A percentile compares a stretch with the other conserved stretches of the same genome.
Conservation (phyloP, 2,113 vertebrate species). For the Regulus satrapa region DNA sequence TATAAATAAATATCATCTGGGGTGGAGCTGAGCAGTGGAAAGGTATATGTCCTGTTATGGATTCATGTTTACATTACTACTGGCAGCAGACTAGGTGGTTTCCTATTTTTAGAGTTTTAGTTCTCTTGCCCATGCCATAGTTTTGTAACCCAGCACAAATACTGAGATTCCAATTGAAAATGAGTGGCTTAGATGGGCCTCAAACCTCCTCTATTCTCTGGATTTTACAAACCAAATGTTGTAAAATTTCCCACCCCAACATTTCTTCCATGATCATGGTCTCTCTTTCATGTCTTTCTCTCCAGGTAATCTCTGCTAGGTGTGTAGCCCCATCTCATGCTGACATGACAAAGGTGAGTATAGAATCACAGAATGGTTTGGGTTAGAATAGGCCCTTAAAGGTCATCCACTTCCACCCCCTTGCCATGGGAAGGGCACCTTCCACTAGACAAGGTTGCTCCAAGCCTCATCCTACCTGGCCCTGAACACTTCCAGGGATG, state of each 20-base stretch:
- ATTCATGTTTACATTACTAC: background rate
- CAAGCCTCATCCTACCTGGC: background rate
- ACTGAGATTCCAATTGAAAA: background rate
- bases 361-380: background rate
- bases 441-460: background rate
- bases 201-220: background rate
- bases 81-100: background rate
- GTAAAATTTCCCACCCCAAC: background rate
- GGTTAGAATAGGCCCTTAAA: background rate
- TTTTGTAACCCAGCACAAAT: background rate
- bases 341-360: background rate
- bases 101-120: background rate
- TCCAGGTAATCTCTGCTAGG: background rate
- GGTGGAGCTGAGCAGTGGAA: background rate
- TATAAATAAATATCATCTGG: background rate
- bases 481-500: background rate
- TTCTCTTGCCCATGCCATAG: background rate
- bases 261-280: background rate
- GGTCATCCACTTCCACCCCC: background rate
- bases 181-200: background rate
- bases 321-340: background rate
- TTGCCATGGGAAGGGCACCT: background rate
- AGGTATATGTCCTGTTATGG: background rate
- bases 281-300: background rate
- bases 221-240: background rate